A percentile compares a stretch with the other conserved stretches of the same genome.
Conservation (phyloP, 2,797 vertebrate species). For the Orientallactaga sibirica region DNA sequence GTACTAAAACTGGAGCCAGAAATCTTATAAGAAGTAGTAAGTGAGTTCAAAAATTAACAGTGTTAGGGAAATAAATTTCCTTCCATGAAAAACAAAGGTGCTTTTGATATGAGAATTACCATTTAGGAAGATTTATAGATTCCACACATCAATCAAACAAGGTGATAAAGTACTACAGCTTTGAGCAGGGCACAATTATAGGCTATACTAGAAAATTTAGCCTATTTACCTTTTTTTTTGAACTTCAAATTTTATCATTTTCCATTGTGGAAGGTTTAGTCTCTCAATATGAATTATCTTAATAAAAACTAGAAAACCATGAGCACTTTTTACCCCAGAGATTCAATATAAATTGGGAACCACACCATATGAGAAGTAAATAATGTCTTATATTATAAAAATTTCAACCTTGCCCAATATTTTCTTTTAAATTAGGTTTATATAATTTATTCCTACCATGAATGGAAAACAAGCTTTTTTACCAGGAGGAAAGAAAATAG, state of each 20-base stretch:
- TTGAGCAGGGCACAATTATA: neutral
- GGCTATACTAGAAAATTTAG: neutral
- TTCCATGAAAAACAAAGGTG: constrained; percentile 44
- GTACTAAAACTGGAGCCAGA: constrained; percentile 32
- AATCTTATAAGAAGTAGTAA: constrained; percentile 16
- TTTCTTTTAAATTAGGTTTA: constrained; percentile 40
- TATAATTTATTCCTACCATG: neutral
- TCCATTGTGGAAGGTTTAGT: neutral
- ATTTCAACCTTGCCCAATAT: constrained; percentile 1
- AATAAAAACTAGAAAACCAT: constrained; percentile 10
- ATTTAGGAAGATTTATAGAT: constrained; percentile 15
- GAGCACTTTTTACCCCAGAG: neutral
- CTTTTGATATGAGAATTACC: constrained; percentile 35
- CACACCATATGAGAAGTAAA: neutral
- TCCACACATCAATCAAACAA: neutral
- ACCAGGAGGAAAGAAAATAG: constrained; percentile 11
- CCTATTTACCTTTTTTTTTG: neutral
- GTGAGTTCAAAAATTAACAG: constrained; percentile 49
- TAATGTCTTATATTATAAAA: neutral
- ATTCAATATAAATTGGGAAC: neutral
- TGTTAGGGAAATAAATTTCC: constrained; percentile 51
- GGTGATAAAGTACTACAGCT: neutral
- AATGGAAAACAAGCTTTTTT: neutral
- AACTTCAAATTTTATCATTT: neutral
- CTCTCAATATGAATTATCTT: constrained; percentile 20